Base-by-base conservation (phyloP, 1,140 invertebrate genomes). In the Euschistus heros region DNA sequence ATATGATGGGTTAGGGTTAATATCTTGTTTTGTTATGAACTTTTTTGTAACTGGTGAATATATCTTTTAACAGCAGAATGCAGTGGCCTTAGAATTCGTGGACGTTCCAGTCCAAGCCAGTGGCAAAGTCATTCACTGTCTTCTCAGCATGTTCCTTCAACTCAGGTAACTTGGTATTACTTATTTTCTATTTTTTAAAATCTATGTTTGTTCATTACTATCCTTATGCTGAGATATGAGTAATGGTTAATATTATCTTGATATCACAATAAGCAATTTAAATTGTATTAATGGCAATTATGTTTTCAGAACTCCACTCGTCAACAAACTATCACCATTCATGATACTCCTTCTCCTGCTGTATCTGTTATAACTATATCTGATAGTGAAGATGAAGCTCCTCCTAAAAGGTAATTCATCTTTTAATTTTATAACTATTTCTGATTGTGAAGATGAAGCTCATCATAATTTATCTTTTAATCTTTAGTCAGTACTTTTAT, bases 331-430 rank as follows among this genome's bases (percentile, higher is more conserved):
- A 93, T 94, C 68, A 91, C 91, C 18, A 93, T 93, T 66, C 82
- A 84, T 73, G 92, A 94, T 73, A 95, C 94, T 17, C 94, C 94
- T 5, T 95, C 92, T 18, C 92, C 92, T 5, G 87, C 90, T 54
- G 88, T 92, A n/a, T 95, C 92, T 59, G 92, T 96, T 66, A 97
- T 97, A 70, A 97, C 93, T 20, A 97, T 97, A 71, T 96, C 92
- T 42, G 94, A 96, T 73, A 94, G 92, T 72, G 94, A 96, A 72
- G 93, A 97, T 74, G 93, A 97, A 74, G 77, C 79, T 18, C 77
- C 82, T 54, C 30, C 68, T 17, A 64, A 59, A 67, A 64, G 18
- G 64, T 65, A 59, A 47, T 27, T 20, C 62, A 55, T 50, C 10
- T 50, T 37, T 37, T 37, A 37, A 37, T 37, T 37, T 37, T n/a